Evolutionary conservation across 2,888 invertebrate genomes (phyloP).

Genomic region (Ephialtes manifestator): DNA sequence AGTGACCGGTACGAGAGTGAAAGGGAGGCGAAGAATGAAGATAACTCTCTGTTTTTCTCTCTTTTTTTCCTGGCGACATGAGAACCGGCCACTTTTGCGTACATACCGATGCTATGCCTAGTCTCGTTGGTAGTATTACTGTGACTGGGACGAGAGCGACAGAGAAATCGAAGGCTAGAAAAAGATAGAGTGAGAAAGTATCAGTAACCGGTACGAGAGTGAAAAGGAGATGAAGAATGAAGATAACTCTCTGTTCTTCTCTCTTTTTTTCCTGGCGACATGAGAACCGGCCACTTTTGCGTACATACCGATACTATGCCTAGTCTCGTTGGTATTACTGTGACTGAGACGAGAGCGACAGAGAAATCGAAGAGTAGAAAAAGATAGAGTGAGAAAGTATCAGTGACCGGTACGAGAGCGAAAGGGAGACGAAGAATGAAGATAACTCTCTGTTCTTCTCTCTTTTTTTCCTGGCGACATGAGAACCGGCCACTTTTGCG

Average conservation of each 20-base stretch:
- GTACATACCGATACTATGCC: conserved; percentile 29
- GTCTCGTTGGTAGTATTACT: not conserved
- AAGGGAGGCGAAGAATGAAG: conserved; percentile 25
- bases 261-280: conserved; percentile 31
- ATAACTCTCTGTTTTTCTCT: conserved; percentile 40
- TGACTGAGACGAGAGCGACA: not conserved
- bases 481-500: conserved; percentile 48
- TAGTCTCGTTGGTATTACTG: not conserved
- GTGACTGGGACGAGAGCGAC: not conserved
- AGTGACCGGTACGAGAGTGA: conserved; percentile 4
- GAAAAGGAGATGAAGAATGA: conserved; percentile 26
- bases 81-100: conserved; percentile 51
- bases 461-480: conserved; percentile 32
- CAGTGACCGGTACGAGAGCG: not conserved
- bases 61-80: conserved; percentile 32
- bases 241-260: conserved; percentile 45
- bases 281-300: conserved; percentile 48
- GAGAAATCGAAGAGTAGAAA: not conserved
- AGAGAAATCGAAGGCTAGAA: not conserved
- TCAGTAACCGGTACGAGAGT: not conserved
- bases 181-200: not conserved
- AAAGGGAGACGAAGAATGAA: conserved; percentile 30
- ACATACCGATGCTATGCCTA: conserved; percentile 24
- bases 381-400: not conserved
- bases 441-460: conserved; percentile 42